A percentile compares a stretch with the other conserved stretches of the same genome.
Evolutionary conservation across 2,888 invertebrate species (phyloP).

Genomic region (Andrena fulva): DNA sequence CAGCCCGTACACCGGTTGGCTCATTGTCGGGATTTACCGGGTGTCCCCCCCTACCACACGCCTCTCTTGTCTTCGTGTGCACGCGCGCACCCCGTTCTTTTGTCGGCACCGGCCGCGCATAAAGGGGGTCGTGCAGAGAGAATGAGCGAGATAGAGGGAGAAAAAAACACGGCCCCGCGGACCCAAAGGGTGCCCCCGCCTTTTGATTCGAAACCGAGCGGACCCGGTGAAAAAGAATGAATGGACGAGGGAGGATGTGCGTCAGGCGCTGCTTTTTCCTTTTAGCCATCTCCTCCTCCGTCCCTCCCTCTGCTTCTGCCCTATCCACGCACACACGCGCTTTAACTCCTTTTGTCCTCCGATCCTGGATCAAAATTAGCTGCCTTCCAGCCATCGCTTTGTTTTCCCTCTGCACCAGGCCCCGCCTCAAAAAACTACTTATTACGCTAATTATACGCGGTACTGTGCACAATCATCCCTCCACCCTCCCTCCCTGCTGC

Average conservation of each 20-base stretch:
- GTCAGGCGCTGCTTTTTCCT: slow-evolving; percentile 68
- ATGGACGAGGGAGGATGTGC: slow-evolving; percentile 82
- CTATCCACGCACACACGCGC: slow-evolving; percentile 56
- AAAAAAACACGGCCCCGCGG: slow-evolving; percentile 66
- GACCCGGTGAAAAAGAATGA: slow-evolving; percentile 75
- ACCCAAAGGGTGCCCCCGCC: slow-evolving; percentile 80
- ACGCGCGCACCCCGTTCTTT: slow-evolving; percentile 74
- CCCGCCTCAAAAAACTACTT: slow-evolving; percentile 83
- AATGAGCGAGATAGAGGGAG: slow-evolving; percentile 59
- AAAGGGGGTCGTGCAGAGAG: slow-evolving; percentile 55
- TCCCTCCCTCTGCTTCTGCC: slow-evolving; percentile 32
- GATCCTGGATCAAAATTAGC: slow-evolving; percentile 81
- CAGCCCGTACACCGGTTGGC: slow-evolving; percentile 68
- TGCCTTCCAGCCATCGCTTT: slow-evolving; percentile 81
- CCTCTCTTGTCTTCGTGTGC: slow-evolving; percentile 65
- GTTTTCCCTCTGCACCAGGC: slow-evolving; percentile 79
- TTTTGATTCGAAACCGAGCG: slow-evolving; percentile 78
- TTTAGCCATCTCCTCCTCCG: slow-evolving; percentile 45
- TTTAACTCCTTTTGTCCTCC: slow-evolving; percentile 78
- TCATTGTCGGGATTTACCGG: slow-evolving; percentile 71
- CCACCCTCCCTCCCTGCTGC: slow-evolving; percentile 39
- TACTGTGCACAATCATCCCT: slow-evolving; percentile 63
- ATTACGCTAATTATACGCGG: slow-evolving; percentile 84
- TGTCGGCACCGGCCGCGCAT: slow-evolving; percentile 71
- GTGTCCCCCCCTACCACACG: slow-evolving; percentile 51